A percentile compares a stretch with the other conserved stretches of the same genome.
Evolutionary conservation across 2,888 invertebrate genomes (phyloP).

Genomic region (Holacanthella duospinosa): DNA sequence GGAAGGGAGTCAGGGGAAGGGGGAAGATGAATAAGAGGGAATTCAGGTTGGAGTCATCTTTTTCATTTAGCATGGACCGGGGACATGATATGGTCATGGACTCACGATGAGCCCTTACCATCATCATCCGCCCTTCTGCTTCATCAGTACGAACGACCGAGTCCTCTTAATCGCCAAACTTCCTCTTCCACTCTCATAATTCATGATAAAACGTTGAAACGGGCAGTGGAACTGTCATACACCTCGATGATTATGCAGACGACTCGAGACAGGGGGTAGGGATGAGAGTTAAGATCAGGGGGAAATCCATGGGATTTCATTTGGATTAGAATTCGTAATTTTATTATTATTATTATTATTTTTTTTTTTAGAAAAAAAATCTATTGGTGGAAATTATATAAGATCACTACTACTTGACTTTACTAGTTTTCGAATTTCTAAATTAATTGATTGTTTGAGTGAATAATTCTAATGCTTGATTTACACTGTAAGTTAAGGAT

Average conservation of each 20-base stretch:
- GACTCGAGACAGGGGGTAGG: background rate
- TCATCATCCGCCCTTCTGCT: background rate
- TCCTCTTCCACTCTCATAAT: conserved; percentile 1
- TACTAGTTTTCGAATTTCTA: no score
- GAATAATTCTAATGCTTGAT: no score
- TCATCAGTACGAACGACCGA: background rate
- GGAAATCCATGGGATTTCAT: no score
- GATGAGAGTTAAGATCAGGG: background rate
- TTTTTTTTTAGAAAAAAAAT: no score
- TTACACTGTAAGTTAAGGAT: no score
- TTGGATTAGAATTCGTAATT: no score
- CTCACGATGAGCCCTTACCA: no score
- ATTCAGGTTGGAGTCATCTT: background rate
- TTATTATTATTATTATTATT: no score
- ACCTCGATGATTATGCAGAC: background rate
- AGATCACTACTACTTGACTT: no score
- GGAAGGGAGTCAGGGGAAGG: conserved; percentile 2
- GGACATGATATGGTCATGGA: no score
- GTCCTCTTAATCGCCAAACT: background rate
- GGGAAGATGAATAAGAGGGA: background rate
- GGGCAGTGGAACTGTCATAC: background rate
- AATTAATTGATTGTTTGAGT: no score
- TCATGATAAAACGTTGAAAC: background rate
- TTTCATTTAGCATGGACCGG: background rate
- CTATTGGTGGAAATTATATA: no score